phyloP scores from a whole-genome alignment of 1,140 invertebrate species.

The Telenomus remus region DNA sequence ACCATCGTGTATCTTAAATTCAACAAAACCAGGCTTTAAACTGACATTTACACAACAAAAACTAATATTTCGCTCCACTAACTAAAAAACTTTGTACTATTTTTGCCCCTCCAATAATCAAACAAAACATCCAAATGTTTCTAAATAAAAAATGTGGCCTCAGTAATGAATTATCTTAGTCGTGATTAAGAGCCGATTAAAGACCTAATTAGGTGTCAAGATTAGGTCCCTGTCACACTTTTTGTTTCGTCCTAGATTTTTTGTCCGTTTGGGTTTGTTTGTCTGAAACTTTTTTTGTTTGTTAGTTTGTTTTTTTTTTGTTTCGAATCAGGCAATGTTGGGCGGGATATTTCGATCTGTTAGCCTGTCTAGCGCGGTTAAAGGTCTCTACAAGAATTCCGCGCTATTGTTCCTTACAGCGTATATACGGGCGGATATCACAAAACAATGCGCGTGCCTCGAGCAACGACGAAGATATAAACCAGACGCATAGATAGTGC shows the following conservation, averaged over 20 bases:
- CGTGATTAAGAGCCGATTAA: no score
- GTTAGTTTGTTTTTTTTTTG: conserved; percentile 10
- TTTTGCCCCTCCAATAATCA: no score
- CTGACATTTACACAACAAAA: conserved; percentile 1
- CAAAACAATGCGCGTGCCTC: conserved; percentile 66
- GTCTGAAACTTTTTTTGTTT: neutral
- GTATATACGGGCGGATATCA: conserved; percentile 62
- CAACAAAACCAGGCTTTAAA: conserved; percentile 36
- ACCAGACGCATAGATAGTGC: conserved; percentile 38
- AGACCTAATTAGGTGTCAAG: no score
- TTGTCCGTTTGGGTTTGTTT: no score
- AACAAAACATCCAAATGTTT: no score
- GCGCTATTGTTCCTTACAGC: conserved; percentile 60
- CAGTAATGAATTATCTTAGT: no score
- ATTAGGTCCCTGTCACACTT: no score
- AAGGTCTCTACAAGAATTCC: conserved; percentile 46
- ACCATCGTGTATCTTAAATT: conserved; percentile 19
- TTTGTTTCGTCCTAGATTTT: no score
- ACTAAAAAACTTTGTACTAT: no score
- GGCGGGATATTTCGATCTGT: conserved; percentile 48
- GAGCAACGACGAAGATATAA: conserved; percentile 59
- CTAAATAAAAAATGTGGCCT: no score
- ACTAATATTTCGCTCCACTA: conserved; percentile 2
- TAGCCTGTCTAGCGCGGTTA: conserved; percentile 45
- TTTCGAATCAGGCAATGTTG: conserved; percentile 21